Evolutionary conservation across 2,113 vertebrate species (phyloP), one percentile per base, ranked within the genome.

Genomic region (Choloepus hoffmanni): DNA sequence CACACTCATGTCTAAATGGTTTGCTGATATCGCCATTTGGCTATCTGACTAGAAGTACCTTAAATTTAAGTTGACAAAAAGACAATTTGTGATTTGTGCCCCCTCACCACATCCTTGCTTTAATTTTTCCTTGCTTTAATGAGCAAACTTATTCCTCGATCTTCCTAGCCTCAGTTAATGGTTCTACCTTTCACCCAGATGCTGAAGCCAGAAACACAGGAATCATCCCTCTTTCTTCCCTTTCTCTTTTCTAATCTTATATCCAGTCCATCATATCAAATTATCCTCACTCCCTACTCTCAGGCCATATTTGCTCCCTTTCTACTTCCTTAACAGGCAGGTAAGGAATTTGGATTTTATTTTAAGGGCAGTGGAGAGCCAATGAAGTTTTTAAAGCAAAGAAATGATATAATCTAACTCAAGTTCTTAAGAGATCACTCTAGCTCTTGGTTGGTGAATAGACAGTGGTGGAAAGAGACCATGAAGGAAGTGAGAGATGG

Each of bases 51-150:
- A 48, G 33, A 83, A 48, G 24, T 0, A 87, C 28, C 8, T 55
- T 12, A 63, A 70, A 86, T 92, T 92, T 68, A 85, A 88, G 68
- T 11, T 60, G 79, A 50, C 6, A 76, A 92, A 88, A 94, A 89
- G 12, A 16, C 3, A 74, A 90, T 65, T 73, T 85, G 19, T 85
- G 45, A 78, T 33, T 55, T 55, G 50, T 11, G 13, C 19, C 12
- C 21, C 33, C 11, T 50, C 1, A 28, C 55, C 7, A 63, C 36
- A n/a, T 83, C n/a, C 18, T 36, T 60, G 87, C 55, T 89, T 76
- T 63, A 63, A 21, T 63, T 28, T 58, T 58, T 58, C 18, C 55
- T 58, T 58, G 55, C 18, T 58, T 58, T 58, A 58, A 19, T 40
- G 68, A 89, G 19, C 12, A 48, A 74, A 72, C 7, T 30, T 40